Conservation (phyloP, 2,113 vertebrate genomes). For the Mionectes macconnelli region DNA sequence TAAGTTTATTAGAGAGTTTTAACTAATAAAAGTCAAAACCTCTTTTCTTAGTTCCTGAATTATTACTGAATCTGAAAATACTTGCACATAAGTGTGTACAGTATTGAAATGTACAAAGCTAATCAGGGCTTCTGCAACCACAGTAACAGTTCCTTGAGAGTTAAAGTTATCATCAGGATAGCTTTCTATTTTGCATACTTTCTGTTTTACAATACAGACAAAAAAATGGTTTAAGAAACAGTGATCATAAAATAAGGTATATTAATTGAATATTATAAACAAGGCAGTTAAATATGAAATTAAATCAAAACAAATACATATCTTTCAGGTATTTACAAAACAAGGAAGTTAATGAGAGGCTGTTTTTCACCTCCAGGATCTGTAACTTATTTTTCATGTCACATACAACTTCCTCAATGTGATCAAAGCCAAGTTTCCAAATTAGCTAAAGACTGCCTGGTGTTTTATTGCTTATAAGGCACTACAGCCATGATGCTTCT, state of each 20-base stretch:
- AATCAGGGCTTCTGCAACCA: background rate
- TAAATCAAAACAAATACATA: background rate
- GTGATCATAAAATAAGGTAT: background rate
- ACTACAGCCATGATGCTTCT: background rate
- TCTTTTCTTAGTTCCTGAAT: background rate
- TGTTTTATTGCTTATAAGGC: background rate
- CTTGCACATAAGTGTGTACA: background rate
- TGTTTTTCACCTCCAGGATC: background rate
- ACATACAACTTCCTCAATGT: background rate
- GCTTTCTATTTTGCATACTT: background rate
- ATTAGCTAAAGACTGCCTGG: background rate
- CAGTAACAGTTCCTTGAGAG: background rate
- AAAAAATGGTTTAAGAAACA: background rate
- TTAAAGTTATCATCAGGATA: background rate
- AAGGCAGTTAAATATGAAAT: background rate
- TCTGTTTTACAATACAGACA: background rate
- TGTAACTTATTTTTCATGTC: background rate
- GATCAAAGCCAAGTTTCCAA: background rate
- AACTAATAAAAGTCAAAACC: background rate
- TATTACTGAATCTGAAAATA: background rate
- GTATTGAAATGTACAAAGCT: background rate
- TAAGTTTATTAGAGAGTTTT: background rate
- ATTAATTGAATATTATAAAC: background rate
- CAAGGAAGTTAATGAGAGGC: background rate
- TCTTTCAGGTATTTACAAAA: background rate